phyloP scores from a whole-genome alignment of 2,113 vertebrate genomes.

The Hypanus sabinus region DNA sequence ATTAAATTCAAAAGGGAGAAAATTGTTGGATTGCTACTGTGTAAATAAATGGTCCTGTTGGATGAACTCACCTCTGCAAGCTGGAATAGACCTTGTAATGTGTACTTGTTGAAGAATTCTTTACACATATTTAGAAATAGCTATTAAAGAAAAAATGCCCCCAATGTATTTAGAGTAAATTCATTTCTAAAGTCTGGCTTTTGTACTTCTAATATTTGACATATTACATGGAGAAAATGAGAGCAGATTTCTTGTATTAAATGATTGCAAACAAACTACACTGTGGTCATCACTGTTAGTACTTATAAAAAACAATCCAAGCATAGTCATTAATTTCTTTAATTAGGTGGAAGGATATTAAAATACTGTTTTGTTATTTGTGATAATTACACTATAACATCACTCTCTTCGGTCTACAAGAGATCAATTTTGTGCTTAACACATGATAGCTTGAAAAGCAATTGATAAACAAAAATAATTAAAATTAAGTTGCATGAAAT shows the following conservation, averaged over 20 bases:
- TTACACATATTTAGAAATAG: too few relatives aligned
- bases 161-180: too few relatives aligned
- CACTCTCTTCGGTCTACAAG: neutral
- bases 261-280: neutral
- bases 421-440: neutral
- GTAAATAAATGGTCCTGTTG: too few relatives aligned
- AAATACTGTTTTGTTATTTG: constrained; percentile 1
- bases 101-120: too few relatives aligned
- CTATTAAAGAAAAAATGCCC: too few relatives aligned
- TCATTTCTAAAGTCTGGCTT: neutral
- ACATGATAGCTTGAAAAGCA: neutral
- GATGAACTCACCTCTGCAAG: too few relatives aligned
- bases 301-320: neutral
- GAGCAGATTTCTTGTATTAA: neutral
- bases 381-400: neutral
- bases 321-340: neutral
- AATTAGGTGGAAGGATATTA: neutral
- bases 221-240: neutral
- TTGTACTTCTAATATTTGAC: neutral
- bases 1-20: neutral
- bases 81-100: too few relatives aligned
- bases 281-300: neutral
- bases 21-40: too few relatives aligned
- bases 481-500: neutral
- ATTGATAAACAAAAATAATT: neutral